phyloP scores from a whole-genome alignment of 2,888 invertebrate genomes.

The Rhagophthalmus giganteus region DNA sequence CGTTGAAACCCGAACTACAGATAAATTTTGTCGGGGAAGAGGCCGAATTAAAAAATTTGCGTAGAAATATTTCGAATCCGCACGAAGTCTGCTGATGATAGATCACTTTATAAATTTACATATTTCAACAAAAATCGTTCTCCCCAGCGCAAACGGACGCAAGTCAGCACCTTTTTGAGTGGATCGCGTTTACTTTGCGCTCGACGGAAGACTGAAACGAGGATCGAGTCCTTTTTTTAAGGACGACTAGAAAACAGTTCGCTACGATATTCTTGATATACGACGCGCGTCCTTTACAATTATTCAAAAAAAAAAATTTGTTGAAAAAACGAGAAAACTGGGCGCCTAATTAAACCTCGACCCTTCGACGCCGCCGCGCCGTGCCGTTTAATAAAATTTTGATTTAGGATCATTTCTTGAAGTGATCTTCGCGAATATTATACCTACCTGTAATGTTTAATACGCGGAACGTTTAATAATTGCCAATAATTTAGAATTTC shows the following conservation, averaged over 20 bases:
- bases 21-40: slow-evolving; percentile 3
- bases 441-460: slow-evolving; percentile 8
- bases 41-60: slow-evolving; percentile 7
- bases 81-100: slow-evolving; percentile 46
- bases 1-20: slow-evolving; percentile 8
- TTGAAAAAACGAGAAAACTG: slow-evolving; percentile 1
- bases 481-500: slow-evolving; percentile 21
- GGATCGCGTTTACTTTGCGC: slow-evolving; percentile 41
- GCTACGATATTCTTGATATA: slow-evolving; percentile 29
- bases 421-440: slow-evolving; percentile 4
- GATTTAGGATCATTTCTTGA: slow-evolving; percentile 8
- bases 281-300: slow-evolving; percentile 31
- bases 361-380: no score
- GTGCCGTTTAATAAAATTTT: slow-evolving; percentile 10
- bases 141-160: slow-evolving; percentile 32
- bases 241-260: slow-evolving; percentile 19
- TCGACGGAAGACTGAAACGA: slow-evolving; percentile 26
- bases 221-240: slow-evolving; percentile 25
- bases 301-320: background rate
- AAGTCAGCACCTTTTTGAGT: slow-evolving; percentile 46
- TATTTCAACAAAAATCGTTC: slow-evolving; percentile 54
- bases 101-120: slow-evolving; percentile 52
- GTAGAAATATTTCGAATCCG: slow-evolving; percentile 7
- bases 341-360: slow-evolving; percentile 8
- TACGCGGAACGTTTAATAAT: slow-evolving; percentile 21